Conservation (phyloP, 2,797 vertebrate genomes). For the Poeciliopsis presidionis region DNA sequence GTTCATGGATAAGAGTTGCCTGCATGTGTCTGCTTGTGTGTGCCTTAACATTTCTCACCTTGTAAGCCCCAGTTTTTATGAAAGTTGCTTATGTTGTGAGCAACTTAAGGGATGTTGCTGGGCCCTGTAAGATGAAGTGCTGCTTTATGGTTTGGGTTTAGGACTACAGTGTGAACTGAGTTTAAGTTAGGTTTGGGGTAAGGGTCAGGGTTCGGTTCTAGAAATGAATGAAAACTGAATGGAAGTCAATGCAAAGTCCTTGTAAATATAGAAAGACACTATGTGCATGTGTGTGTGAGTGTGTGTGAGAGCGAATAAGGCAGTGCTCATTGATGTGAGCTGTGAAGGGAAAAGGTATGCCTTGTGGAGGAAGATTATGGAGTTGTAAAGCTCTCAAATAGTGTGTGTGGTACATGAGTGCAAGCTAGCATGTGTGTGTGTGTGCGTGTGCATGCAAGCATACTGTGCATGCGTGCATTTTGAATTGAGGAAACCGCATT, state of each 20-base stretch:
- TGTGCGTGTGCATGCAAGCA: conserved; percentile 5
- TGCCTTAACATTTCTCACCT: background rate
- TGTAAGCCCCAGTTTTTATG: too few relatives aligned
- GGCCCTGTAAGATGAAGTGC: too few relatives aligned
- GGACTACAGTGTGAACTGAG: too few relatives aligned
- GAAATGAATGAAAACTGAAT: too few relatives aligned
- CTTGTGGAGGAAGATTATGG: conserved; percentile 70
- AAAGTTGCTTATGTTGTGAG: too few relatives aligned
- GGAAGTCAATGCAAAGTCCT: too few relatives aligned
- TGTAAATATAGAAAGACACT: too few relatives aligned
- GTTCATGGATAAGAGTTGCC: background rate
- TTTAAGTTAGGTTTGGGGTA: too few relatives aligned
- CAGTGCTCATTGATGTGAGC: conserved; percentile 54
- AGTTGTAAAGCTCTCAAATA: conserved; percentile 71
- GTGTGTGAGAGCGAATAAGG: conserved; percentile 28
- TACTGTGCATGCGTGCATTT: conserved; percentile 45
- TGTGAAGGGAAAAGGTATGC: conserved; percentile 52
- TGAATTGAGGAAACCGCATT: conserved; percentile 39
- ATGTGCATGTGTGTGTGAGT: conserved; percentile 22
- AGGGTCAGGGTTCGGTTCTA: too few relatives aligned
- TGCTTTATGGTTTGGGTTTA: too few relatives aligned
- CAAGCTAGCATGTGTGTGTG: conserved; percentile 8
- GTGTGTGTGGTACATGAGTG: conserved; percentile 35
- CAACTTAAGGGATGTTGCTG: too few relatives aligned
- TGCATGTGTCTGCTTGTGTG: conserved; percentile 2